Base-by-base conservation (phyloP, 2,113 vertebrate genomes). In the Poeciliopsis turrubarensis region DNA sequence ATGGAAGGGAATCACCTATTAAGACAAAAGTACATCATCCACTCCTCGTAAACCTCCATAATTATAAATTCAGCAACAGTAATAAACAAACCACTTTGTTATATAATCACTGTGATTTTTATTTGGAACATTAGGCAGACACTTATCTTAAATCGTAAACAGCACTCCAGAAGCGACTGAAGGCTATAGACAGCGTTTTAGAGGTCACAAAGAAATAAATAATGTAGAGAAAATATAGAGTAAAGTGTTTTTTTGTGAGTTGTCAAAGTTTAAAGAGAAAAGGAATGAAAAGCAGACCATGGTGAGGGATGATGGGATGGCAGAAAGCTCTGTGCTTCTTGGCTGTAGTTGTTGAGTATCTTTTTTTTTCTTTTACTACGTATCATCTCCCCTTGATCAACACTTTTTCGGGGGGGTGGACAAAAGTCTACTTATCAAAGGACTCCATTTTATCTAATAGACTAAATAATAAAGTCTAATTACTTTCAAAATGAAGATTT, bases 281-380 rank as follows among this genome's bases (percentile, higher is more conserved):
- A 22, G 1, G 2, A 54, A 7, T 54, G 47, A 22, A 19, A 54
- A 25, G 17, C 47, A 19, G 6, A 54, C 47, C 7, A 57, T 57
- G 25, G 22, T n/a, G 25, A 57, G 17, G 14, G 17, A 47, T 47
- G 44, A 1, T 17, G 44, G 14, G 44, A 47, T 19, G 17, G 14
- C 5, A 47, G 14, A 47, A 47, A 19, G 44, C 17, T 19, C 44
- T 47, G 17, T 0, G 1, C 44, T 47, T 47, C 44, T 17, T 19
- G 44, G 17, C 17, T 47, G 44, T 47, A 19, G 15, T 19, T 87
- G 84, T 86, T 91, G 78, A 72, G 0, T 60, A 27, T 27, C 7
- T 34, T 60, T 13, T 12, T 61, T 61, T 14, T 29, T n/a, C n/a
- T n/a, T 29, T 61, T 6, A 61, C 44, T 47, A 15, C 17, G 44